phyloP scores from a whole-genome alignment of 2,888 invertebrate genomes.

The Latrodectus elegans region DNA sequence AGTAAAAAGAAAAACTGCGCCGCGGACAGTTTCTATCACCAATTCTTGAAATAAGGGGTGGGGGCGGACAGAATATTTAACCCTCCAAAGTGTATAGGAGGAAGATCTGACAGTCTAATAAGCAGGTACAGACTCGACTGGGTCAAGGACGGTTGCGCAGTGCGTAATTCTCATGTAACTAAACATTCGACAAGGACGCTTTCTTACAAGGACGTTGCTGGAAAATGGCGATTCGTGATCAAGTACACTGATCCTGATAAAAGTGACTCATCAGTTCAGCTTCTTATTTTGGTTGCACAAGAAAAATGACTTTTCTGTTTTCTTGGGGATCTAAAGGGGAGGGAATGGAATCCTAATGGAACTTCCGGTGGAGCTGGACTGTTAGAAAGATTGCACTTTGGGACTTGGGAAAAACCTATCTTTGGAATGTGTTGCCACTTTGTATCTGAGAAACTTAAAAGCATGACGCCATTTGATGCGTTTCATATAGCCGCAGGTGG shows the following conservation, averaged over 20 bases:
- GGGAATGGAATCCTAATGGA: constrained; percentile 21
- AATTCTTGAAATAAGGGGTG: constrained; percentile 13
- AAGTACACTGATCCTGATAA: constrained; percentile 62
- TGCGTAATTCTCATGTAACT: constrained; percentile 66
- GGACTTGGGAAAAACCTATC: constrained; percentile 34
- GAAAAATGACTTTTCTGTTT: constrained; percentile 23
- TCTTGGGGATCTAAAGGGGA: constrained; percentile 3
- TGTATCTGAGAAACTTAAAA: background rate
- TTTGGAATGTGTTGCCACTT: background rate
- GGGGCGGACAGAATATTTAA: background rate
- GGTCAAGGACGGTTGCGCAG: constrained; percentile 65
- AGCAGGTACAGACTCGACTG: constrained; percentile 51
- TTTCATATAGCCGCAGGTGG: background rate
- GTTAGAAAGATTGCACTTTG: constrained; percentile 16
- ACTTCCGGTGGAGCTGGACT: constrained; percentile 29
- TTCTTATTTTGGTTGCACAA: constrained; percentile 21
- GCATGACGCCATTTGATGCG: background rate
- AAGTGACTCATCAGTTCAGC: constrained; percentile 44
- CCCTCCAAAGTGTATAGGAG: constrained; percentile 26
- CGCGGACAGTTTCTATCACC: background rate
- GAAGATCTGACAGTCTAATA: constrained; percentile 65
- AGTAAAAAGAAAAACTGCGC: too few relatives aligned
- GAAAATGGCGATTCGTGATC: constrained; percentile 47
- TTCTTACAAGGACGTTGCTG: constrained; percentile 53
- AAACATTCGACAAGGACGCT: constrained; percentile 57